phyloP scores from a whole-genome alignment of 2,797 vertebrate genomes.

The Luscinia megarhynchos region DNA sequence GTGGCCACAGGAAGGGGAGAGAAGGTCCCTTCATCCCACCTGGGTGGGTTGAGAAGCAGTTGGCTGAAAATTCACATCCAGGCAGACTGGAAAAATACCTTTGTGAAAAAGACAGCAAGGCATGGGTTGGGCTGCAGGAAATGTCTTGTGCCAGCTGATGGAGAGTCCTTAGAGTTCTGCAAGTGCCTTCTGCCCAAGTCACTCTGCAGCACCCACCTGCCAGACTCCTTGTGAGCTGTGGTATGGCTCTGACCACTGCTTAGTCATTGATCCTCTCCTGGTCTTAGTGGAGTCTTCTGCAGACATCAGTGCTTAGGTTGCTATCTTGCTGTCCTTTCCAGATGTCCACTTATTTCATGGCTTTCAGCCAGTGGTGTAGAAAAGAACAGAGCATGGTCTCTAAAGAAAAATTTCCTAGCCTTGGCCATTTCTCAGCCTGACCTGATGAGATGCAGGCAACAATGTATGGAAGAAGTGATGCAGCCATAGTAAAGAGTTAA shows the following conservation, averaged over 20 bases:
- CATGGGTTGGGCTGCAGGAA: neutral
- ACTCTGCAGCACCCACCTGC: neutral
- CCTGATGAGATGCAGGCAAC: neutral
- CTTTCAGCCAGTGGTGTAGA: neutral
- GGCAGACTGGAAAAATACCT: neutral
- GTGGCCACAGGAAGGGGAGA: fast-evolving
- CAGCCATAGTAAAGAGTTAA: neutral
- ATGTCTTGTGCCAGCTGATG: neutral
- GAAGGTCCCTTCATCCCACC: neutral
- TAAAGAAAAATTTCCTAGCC: neutral
- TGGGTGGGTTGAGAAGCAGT: neutral
- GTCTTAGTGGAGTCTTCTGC: neutral
- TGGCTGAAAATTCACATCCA: neutral
- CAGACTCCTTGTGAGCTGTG: neutral
- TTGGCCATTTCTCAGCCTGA: neutral
- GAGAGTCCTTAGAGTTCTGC: neutral
- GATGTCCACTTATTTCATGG: neutral
- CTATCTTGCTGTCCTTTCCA: neutral
- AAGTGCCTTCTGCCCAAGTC: neutral
- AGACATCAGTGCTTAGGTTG: neutral
- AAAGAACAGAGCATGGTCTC: neutral
- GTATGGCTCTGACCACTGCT: neutral
- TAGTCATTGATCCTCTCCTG: neutral
- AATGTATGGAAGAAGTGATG: neutral
- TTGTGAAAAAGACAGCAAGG: neutral